phyloP scores from a whole-genome alignment of 1,140 invertebrate species.

The Glossosoma conforme region DNA sequence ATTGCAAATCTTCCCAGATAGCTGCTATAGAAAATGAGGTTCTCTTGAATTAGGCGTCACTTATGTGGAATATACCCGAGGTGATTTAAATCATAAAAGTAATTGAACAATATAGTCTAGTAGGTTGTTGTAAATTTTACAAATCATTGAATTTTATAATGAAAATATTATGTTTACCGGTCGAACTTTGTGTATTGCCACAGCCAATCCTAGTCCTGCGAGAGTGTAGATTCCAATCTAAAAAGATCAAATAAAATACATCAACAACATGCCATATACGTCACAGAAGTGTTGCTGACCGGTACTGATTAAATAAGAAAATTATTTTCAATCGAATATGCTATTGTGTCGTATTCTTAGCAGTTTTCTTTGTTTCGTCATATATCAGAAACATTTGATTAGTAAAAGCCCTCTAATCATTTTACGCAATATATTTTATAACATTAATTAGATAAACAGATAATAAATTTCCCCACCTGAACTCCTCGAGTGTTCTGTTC shows the following conservation, averaged over 20 bases:
- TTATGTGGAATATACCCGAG: too few relatives aligned
- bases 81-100: too few relatives aligned
- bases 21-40: too few relatives aligned
- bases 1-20: too few relatives aligned
- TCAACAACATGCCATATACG: neutral
- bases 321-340: neutral
- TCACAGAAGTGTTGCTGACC: neutral
- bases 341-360: neutral
- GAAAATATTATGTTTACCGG: constrained; percentile 46
- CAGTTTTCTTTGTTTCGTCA: neutral
- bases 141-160: too few relatives aligned
- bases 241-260: constrained; percentile 27
- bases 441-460: neutral
- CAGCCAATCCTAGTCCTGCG: constrained; percentile 43
- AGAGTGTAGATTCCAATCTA: constrained; percentile 49
- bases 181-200: constrained; percentile 46
- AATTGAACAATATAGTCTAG: too few relatives aligned
- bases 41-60: too few relatives aligned
- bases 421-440: neutral
- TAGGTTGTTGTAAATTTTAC: too few relatives aligned
- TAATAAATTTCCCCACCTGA: constrained; percentile 4
- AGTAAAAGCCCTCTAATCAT: constrained; percentile 6
- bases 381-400: neutral
- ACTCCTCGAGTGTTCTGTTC: constrained; percentile 13
- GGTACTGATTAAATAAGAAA: neutral